Conservation (phyloP, 2,888 invertebrate species). For the Spilosoma lubricipeda region DNA sequence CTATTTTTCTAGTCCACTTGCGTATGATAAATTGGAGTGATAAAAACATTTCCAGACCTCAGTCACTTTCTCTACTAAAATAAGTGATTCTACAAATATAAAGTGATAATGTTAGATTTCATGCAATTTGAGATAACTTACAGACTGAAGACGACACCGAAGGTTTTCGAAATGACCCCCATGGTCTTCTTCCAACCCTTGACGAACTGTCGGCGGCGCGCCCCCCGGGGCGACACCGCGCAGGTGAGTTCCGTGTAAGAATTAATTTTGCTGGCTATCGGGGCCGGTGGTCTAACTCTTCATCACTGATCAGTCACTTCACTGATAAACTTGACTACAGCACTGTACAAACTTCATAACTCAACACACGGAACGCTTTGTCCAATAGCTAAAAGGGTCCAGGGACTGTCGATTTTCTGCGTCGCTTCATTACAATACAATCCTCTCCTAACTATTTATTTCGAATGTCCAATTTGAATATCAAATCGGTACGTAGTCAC, state of each 20-base stretch:
- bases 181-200: conserved; percentile 87
- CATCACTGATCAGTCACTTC: conserved; percentile 74
- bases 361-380: conserved; percentile 45
- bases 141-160: conserved; percentile 93
- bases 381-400: conserved; percentile 46
- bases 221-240: conserved; percentile 80
- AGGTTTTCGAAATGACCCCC: conserved; percentile 92
- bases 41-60: conserved; percentile 51
- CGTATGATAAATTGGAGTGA: conserved; percentile 64
- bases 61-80: conserved; percentile 34
- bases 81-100: conserved; percentile 15
- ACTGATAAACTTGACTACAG: conserved; percentile 61
- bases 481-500: conserved; percentile 67
- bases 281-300: conserved; percentile 56
- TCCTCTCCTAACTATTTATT: conserved; percentile 67
- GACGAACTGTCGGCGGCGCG: conserved; percentile 83
- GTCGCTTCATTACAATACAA: conserved; percentile 70
- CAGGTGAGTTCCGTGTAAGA: conserved; percentile 79
- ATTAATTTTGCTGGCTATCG: conserved; percentile 78
- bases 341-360: conserved; percentile 66
- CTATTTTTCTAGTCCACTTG: conserved; percentile 54
- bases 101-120: neutral
- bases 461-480: conserved; percentile 70
- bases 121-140: conserved; percentile 80
- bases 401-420: conserved; percentile 42